phyloP scores from a whole-genome alignment of 2,888 invertebrate species.

The Drosophila merina region DNA sequence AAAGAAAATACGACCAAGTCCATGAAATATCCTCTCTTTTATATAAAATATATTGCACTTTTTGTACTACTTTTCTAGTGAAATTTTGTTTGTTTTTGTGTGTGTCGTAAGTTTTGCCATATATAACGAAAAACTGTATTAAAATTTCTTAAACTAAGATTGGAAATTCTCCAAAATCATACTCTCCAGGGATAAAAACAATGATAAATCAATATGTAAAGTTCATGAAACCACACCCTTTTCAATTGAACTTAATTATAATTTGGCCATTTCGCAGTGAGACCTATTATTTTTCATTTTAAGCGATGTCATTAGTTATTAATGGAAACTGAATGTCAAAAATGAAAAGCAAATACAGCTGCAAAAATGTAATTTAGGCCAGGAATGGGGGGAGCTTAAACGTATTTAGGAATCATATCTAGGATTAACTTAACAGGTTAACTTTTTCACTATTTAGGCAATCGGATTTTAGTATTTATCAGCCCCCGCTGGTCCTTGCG shows the following conservation, averaged over 20 bases:
- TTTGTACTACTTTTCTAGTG: too few relatives aligned
- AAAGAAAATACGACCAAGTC: too few relatives aligned
- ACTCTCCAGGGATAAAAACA: neutral
- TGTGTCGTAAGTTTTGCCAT: too few relatives aligned
- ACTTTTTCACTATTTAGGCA: conserved; percentile 7
- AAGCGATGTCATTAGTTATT: conserved; percentile 45
- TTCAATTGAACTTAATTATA: neutral
- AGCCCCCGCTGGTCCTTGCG: conserved; percentile 30
- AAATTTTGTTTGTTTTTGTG: too few relatives aligned
- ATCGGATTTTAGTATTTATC: conserved; percentile 40
- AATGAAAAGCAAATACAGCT: conserved; percentile 44
- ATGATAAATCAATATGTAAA: neutral
- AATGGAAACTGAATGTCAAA: conserved; percentile 27
- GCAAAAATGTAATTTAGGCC: conserved; percentile 51
- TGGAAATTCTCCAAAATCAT: neutral
- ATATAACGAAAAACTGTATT: too few relatives aligned
- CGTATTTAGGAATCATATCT: neutral
- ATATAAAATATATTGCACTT: too few relatives aligned
- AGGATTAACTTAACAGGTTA: conserved; percentile 4
- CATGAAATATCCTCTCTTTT: too few relatives aligned
- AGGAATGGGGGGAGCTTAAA: neutral
- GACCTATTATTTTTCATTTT: conserved; percentile 62
- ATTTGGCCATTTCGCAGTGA: neutral
- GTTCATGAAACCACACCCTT: neutral
- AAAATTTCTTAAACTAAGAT: too few relatives aligned